Conservation (phyloP, 2,888 invertebrate genomes). For the Lasioglossum figueresi region DNA sequence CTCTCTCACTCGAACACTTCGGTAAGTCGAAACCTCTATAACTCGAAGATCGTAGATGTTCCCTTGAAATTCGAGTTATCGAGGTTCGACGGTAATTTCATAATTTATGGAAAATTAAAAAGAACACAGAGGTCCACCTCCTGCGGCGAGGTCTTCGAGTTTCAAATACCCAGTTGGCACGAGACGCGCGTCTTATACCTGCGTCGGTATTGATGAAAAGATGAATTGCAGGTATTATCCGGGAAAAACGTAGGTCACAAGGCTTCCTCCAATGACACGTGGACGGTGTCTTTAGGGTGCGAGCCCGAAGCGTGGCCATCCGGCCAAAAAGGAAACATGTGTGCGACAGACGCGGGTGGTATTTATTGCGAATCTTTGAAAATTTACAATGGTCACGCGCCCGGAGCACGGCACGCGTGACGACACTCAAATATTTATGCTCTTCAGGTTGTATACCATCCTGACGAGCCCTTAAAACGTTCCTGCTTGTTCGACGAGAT, state of each 20-base stretch:
- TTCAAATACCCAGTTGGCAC: background rate
- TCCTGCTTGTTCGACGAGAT: slow-evolving; percentile 15
- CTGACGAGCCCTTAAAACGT: slow-evolving; percentile 1
- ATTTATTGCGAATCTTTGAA: slow-evolving; percentile 53
- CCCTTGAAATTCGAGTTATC: too few species aligned
- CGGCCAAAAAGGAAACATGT: slow-evolving; percentile 61
- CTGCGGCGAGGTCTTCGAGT: background rate
- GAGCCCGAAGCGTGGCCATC: slow-evolving; percentile 39
- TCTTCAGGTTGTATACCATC: slow-evolving; percentile 9
- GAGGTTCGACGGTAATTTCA: too few species aligned
- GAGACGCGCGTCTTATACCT: slow-evolving; percentile 2
- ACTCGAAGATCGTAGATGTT: too few species aligned
- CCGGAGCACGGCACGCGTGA: slow-evolving; percentile 44
- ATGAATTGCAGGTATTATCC: slow-evolving; percentile 38
- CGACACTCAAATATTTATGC: slow-evolving; percentile 64
- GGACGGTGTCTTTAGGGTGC: slow-evolving; percentile 12
- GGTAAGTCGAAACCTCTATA: too few species aligned
- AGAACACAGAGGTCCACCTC: background rate
- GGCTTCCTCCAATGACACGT: slow-evolving; percentile 33
- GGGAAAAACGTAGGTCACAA: slow-evolving; percentile 1
- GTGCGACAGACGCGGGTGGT: slow-evolving; percentile 60
- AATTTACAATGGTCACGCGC: slow-evolving; percentile 68
- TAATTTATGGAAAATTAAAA: background rate
- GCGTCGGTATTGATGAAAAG: slow-evolving; percentile 24
- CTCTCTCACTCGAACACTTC: too few species aligned